Conservation (phyloP, 2,888 invertebrate species). For the Archips xylosteana region DNA sequence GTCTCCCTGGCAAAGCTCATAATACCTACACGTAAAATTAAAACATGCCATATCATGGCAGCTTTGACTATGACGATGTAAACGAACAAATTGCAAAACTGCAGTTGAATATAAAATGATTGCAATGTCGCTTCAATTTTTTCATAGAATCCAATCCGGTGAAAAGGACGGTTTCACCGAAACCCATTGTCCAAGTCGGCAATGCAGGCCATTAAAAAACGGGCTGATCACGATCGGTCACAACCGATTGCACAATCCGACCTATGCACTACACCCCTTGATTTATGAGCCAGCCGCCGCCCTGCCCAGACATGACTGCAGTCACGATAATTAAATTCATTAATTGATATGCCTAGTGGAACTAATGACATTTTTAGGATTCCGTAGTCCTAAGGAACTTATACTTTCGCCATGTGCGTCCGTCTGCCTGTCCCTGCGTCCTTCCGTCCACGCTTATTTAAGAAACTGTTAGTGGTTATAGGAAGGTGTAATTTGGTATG, state of each 20-base stretch:
- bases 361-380: slow-evolving; percentile 62
- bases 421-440: too few relatives aligned
- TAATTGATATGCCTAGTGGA: slow-evolving; percentile 69
- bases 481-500: too few relatives aligned
- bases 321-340: slow-evolving; percentile 76
- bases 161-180: slow-evolving; percentile 19
- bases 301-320: slow-evolving; percentile 64
- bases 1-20: too few relatives aligned
- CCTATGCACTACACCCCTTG: slow-evolving; percentile 50
- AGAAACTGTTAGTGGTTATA: too few relatives aligned
- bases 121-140: neutral
- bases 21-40: too few relatives aligned
- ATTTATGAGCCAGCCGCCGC: slow-evolving; percentile 64
- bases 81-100: neutral
- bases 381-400: too few relatives aligned
- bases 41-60: too few relatives aligned
- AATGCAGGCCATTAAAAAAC: slow-evolving; percentile 55
- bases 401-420: too few relatives aligned
- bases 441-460: too few relatives aligned
- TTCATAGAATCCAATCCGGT: neutral
- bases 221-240: slow-evolving; percentile 64
- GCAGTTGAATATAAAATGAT: neutral
- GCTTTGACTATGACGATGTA: neutral
- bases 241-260: slow-evolving; percentile 68
- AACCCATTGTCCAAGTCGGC: slow-evolving; percentile 38